phyloP scores from a whole-genome alignment of 2,888 invertebrate species.

The Emmelina monodactyla region DNA sequence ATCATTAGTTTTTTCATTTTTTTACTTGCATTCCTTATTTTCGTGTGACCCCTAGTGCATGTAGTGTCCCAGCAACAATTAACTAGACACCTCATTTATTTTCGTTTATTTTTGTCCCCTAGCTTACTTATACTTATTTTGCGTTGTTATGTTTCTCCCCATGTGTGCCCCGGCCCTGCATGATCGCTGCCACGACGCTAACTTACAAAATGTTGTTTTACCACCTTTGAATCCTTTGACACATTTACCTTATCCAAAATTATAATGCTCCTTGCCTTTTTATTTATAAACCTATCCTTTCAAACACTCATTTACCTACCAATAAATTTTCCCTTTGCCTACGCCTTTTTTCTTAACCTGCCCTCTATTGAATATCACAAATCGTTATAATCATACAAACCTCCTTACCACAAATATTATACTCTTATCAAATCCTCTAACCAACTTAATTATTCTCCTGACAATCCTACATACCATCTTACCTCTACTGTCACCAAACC shows the following conservation, averaged over 20 bases:
- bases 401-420: neutral
- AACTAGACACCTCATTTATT: conserved; percentile 12
- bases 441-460: neutral
- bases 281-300: neutral
- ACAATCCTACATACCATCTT: neutral
- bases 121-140: conserved; percentile 22
- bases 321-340: neutral
- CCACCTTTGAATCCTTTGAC: conserved; percentile 21
- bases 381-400: neutral
- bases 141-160: conserved; percentile 44
- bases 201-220: conserved; percentile 35
- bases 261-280: no score
- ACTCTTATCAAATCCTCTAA: conserved; percentile 2
- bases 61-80: no score
- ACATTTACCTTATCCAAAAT: neutral
- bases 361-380: neutral
- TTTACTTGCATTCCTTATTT: no score
- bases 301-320: neutral
- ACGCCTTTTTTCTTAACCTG: neutral
- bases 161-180: conserved; percentile 48
- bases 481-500: neutral
- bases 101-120: conserved; percentile 19
- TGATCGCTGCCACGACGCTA: conserved; percentile 39
- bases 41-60: no score
- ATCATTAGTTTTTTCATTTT: no score